phyloP scores from a whole-genome alignment of 2,113 vertebrate genomes.

The Phalacrocorax carbo region DNA sequence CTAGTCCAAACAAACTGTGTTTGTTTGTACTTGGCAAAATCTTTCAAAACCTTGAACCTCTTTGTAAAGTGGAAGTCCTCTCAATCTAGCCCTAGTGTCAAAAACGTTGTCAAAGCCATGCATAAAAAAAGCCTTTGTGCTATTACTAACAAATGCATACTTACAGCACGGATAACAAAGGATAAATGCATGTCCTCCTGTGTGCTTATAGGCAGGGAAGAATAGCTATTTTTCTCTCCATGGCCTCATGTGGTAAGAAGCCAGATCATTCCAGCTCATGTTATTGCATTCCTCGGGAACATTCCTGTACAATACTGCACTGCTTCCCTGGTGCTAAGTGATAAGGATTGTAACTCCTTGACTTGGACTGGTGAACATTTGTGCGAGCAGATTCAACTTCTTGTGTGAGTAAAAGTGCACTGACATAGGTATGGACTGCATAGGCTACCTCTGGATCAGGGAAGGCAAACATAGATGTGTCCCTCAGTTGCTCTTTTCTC shows the following conservation, averaged over 20 bases:
- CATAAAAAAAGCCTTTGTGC: not conserved
- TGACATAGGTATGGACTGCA: not conserved
- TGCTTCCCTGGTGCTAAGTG: not conserved
- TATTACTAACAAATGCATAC: not conserved
- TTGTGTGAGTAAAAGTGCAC: not conserved
- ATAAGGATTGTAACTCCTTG: not conserved
- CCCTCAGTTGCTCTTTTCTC: not conserved
- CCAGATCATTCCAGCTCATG: not conserved
- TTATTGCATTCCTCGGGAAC: constrained; percentile 39
- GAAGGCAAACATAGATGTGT: not conserved
- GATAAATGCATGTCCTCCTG: not conserved
- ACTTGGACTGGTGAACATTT: not conserved
- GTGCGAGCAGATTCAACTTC: not conserved
- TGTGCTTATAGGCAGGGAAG: not conserved
- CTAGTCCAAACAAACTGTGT: not conserved
- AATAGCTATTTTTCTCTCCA: not conserved
- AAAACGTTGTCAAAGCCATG: not conserved
- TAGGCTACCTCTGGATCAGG: not conserved
- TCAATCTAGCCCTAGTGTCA: not conserved
- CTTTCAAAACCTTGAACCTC: not conserved
- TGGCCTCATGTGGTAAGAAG: not conserved
- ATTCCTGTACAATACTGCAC: not conserved
- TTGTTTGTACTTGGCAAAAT: not conserved
- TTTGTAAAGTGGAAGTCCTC: not conserved
- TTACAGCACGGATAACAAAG: not conserved